Evolutionary conservation across 2,888 invertebrate genomes (phyloP), one percentile per base, ranked within the genome.

Genomic region (Chironomus tentans): DNA sequence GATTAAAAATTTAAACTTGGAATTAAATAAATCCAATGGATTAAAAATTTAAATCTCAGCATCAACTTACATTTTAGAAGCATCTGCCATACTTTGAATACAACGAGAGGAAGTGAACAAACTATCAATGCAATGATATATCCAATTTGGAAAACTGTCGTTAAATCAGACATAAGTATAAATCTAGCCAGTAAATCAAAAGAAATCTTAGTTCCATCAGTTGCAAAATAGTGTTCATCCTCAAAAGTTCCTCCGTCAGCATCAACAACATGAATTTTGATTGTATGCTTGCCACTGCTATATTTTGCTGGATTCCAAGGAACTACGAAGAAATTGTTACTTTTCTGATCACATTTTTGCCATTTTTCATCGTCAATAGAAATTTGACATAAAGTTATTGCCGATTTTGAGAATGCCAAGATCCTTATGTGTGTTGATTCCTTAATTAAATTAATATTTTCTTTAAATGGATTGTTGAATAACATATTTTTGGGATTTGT

Each of bases 401-500:
- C 81, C 7, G 88, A 86, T 80, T 89, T 85, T 77, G 93, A 93
- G 84, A 94, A 95, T 48, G 90, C 90, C 79, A 95, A 83, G 79
- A 94, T 85, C 82, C 95, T 91, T 81, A 95, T 90, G 83, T 94
- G 91, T 70, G 91, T 90, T 1, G 95, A 95, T 75, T 87, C 85
- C 76, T 83, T 68, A 90, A 78, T 79, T 22, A 79, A n/a, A 13
- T 74, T 47, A 7, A 76, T 80, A 56, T 94, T 91, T 83, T 95
- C 95, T 80, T 90, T 88, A 3, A 86, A 85, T 2, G 92, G 90
- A 84, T 94, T 89, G 68, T 86, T 81, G 82, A 90, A 93, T 78
- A 89, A 85, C 38, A 92, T 91, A 84, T 93, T 87, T 85, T 95
- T 96, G n/a, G 97, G 97, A 86, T 95, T 96, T 69, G 95, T 95